Evolutionary conservation across 2,113 vertebrate genomes (phyloP), one percentile per base, ranked within the genome.

Genomic region (Syngnathus floridae): DNA sequence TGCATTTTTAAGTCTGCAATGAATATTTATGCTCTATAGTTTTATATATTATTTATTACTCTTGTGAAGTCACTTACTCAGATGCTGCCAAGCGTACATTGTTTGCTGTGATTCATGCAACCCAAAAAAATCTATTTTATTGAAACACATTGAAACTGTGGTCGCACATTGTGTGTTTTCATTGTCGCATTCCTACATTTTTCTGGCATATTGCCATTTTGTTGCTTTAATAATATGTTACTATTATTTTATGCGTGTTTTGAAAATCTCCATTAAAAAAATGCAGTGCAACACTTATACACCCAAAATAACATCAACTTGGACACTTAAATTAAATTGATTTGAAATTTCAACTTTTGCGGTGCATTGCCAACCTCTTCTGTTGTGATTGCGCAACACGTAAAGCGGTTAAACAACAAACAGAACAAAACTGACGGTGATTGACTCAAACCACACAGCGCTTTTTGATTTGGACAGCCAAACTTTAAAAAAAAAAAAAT

Each of bases 391-490:
- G n/a, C 1, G 4, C 51, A 10, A 22, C 21, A 22, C 5, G 36
- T n/a, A n/a, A n/a, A 59, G 57, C 57, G 13, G 38, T 59, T 59
- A 13, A 19, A 37, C 6, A 37, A 58, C 36, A 40, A 11, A 60
- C 54, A 19, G 37, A 40, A 41, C 8, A 37, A 59, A 40, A 43
- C 54, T 35, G 54, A 7, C 38, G 17, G n/a, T 60, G 10, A 38
- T 60, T n/a, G 12, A 22, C n/a, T 69, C 40, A 26, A 31, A 55
- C 12, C 22, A 55, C 4, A 14, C 52, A 0, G 41, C 22, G 26
- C 40, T 68, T 64, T 88, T 84, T 87, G 66, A 81, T 84, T 84
- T 57, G 46, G 71, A 68, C 64, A 61, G 60, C 40, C 75, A 69
- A 86, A 43, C 4, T 84, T 76, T 62, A 0, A 13, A 22, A 11